Evolutionary conservation across 1,140 invertebrate genomes (phyloP).

Genomic region (Lordiphosa mommai): DNA sequence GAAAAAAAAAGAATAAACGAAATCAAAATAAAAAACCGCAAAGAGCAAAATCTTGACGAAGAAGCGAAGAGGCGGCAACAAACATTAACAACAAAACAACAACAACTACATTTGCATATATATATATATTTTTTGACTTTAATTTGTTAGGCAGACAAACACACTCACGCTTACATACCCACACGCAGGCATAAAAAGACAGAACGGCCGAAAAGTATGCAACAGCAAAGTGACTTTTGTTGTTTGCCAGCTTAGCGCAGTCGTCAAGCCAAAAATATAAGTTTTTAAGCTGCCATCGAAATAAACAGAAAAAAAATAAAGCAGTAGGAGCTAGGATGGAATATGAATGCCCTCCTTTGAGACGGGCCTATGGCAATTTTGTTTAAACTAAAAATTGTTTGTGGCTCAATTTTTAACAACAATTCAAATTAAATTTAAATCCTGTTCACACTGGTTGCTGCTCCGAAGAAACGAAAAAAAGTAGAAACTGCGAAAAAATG

Average conservation of each 20-base stretch:
- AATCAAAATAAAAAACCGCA: conserved; percentile 69
- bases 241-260: conserved; percentile 45
- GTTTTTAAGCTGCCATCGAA: conserved; percentile 10
- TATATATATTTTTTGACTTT: conserved; percentile 62
- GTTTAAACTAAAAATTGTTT: no score
- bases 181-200: no score
- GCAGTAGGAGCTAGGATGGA: no score
- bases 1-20: conserved; percentile 30
- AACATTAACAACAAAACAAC: conserved; percentile 67
- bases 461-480: no score
- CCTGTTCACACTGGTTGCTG: no score
- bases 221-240: conserved; percentile 60
- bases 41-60: conserved; percentile 37
- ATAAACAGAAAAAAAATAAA: conserved; percentile 9
- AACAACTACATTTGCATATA: conserved; percentile 70
- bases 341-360: no score
- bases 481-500: no score
- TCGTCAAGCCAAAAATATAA: conserved; percentile 20
- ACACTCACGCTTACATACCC: not conserved
- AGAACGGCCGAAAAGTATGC: conserved; percentile 6
- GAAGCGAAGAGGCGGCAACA: conserved; percentile 32
- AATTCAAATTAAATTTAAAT: no score
- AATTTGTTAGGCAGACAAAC: conserved; percentile 51
- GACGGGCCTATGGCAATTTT: no score
- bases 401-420: no score